Evolutionary conservation across 2,797 vertebrate genomes (phyloP).

Genomic region (Poeciliopsis paucimaculata): DNA sequence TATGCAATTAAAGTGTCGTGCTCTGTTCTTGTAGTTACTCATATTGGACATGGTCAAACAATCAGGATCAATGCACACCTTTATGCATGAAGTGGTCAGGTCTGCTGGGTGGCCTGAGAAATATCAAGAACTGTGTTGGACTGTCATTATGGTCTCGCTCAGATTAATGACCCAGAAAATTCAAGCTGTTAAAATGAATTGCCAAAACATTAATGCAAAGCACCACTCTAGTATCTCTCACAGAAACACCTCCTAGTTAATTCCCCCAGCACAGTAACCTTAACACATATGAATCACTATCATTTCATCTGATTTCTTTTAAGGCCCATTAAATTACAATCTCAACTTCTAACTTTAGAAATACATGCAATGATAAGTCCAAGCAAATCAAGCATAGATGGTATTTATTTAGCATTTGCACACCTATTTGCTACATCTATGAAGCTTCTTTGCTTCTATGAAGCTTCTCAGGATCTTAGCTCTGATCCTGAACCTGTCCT

Average conservation of each 20-base stretch:
- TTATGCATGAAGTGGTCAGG: not conserved
- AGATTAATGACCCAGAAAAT: slow-evolving; percentile 1
- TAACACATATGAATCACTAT: not conserved
- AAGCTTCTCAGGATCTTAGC: no score
- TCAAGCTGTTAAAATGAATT: not conserved
- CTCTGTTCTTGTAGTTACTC: not conserved
- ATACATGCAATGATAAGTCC: not conserved
- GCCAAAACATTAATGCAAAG: not conserved
- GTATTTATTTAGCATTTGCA: not conserved
- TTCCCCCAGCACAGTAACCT: not conserved
- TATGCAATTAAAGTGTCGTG: not conserved
- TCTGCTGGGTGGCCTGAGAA: slow-evolving; percentile 8
- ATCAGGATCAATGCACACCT: not conserved
- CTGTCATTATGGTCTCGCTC: not conserved
- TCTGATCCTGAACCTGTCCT: no score
- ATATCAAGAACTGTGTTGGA: not conserved
- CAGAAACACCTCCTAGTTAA: not conserved
- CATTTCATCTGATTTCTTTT: not conserved
- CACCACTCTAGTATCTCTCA: not conserved
- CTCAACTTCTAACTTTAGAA: not conserved
- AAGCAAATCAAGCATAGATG: not conserved
- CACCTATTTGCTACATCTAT: no score
- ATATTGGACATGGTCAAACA: not conserved
- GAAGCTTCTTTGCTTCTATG: no score
- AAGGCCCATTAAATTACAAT: not conserved